Evolutionary conservation across 2,113 vertebrate species (phyloP), one percentile per base, ranked within the genome.

Genomic region (Syngnathoides biaculeatus): DNA sequence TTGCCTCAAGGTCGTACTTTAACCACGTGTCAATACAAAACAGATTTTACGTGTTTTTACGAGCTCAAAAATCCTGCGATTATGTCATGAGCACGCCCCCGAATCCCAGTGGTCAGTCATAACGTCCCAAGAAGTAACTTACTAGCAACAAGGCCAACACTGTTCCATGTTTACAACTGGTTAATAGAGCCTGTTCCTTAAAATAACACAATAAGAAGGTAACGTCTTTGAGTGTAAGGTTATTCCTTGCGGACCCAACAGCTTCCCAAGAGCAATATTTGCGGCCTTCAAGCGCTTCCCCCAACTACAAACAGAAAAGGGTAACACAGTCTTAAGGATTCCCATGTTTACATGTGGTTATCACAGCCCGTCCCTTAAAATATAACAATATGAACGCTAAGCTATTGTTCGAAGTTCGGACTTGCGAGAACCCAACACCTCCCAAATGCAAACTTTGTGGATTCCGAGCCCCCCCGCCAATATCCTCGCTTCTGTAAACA

Each of bases 1-100:
- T 68, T 12, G 20, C 27, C 58, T 61, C 38, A 69, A 68, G 68
- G 73, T 79, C 17, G 55, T 43, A 72, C 58, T 72, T 74, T 61
- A 57, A 11, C 52, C 12, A 55, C 26, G 22, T 55, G 22, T 53
- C 22, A 24, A 55, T 22, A 26, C 22, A 57, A 57, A 26, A 30
- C 55, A 8, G 14, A 0, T 17, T 57, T 30, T n/a, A 52, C 11
- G 5, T n/a, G 8, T 30, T 30, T 30, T 57, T 30, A 17, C 9
- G 14, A 17, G 6, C 5, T 27, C 14, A 57, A 13, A 27, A 57
- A 57, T 30, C 26, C 55, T 30, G 26, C 55, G 14, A 17, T 17
- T 57, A 17, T 35, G 15, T 57, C 13, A 30, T 57, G 26, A 17
- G 52, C 10, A 55, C 22, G 14, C n/a, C 52, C 5, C 22, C 12